Evolutionary conservation across 2,888 invertebrate species (phyloP).

Genomic region (Oligia fasciuncula): DNA sequence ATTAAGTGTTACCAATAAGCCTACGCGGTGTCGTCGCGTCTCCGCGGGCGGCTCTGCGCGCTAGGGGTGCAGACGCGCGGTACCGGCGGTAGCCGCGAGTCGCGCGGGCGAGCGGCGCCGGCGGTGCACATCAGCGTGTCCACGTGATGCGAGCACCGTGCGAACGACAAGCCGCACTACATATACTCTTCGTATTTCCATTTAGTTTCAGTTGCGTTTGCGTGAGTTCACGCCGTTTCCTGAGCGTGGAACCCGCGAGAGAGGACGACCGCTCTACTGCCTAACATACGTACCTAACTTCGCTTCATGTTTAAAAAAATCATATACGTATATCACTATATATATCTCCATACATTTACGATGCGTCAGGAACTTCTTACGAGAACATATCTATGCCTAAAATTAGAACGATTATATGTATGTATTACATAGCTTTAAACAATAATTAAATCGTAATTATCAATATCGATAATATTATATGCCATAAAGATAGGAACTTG

Average conservation of each 20-base stretch:
- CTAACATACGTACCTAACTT: slow-evolving; percentile 89
- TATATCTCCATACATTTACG: slow-evolving; percentile 90
- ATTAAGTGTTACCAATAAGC: slow-evolving; percentile 90
- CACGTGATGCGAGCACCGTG: slow-evolving; percentile 64
- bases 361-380: slow-evolving; percentile 91
- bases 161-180: slow-evolving; percentile 61
- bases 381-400: slow-evolving; percentile 90
- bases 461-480: slow-evolving; percentile 91
- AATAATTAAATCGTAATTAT: slow-evolving; percentile 91
- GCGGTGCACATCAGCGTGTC: slow-evolving; percentile 49
- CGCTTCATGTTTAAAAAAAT: slow-evolving; percentile 90
- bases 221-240: slow-evolving; percentile 67
- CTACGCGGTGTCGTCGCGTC: slow-evolving; percentile 88
- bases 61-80: slow-evolving; percentile 66
- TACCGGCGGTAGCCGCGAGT: slow-evolving; percentile 60
- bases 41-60: slow-evolving; percentile 81
- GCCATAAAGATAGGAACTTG: slow-evolving; percentile 91
- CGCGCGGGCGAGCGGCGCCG: slow-evolving; percentile 58
- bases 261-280: slow-evolving; percentile 89
- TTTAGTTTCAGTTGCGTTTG: slow-evolving; percentile 62
- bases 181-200: slow-evolving; percentile 54
- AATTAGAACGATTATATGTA: slow-evolving; percentile 91
- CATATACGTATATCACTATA: slow-evolving; percentile 90
- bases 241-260: slow-evolving; percentile 81
- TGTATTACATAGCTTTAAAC: slow-evolving; percentile 91